phyloP scores from a whole-genome alignment of 2,888 invertebrate species.

The Cantharis lateralis region DNA sequence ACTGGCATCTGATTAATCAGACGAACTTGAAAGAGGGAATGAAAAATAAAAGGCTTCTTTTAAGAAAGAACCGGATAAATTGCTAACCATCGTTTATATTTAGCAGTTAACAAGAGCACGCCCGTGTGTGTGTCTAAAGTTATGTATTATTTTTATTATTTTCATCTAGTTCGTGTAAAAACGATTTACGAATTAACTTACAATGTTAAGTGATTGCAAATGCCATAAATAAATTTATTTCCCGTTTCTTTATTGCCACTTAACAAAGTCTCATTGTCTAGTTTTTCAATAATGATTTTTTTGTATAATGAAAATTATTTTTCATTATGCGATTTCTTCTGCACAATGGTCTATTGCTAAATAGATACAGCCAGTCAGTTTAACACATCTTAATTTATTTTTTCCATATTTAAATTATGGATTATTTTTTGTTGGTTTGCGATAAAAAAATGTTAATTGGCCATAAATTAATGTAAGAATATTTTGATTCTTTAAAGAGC shows the following conservation, averaged over 20 bases:
- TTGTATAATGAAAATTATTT: neutral
- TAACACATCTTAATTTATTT: neutral
- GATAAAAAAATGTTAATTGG: too few relatives aligned
- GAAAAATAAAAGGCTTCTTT: conserved; percentile 31
- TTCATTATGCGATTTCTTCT: neutral
- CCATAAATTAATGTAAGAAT: too few relatives aligned
- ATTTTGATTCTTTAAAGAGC: too few relatives aligned
- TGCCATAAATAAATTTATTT: neutral
- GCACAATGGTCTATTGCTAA: neutral
- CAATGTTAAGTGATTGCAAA: conserved; percentile 8
- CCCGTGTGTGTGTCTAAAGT: conserved; percentile 12
- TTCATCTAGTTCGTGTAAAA: neutral
- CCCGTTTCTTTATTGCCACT: neutral
- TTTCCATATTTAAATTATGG: neutral
- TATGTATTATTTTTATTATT: neutral
- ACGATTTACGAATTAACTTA: neutral
- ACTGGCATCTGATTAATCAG: conserved; percentile 37
- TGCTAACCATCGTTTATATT: conserved; percentile 32
- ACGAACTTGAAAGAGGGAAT: conserved; percentile 30
- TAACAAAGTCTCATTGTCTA: neutral
- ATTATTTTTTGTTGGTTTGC: neutral
- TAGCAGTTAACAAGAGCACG: conserved; percentile 29
- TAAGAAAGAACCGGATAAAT: conserved; percentile 33
- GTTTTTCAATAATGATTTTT: neutral
- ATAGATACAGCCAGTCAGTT: neutral